Evolutionary conservation across 2,888 invertebrate species (phyloP), one percentile per base, ranked within the genome.

Genomic region (Parnassius mnemosyne): DNA sequence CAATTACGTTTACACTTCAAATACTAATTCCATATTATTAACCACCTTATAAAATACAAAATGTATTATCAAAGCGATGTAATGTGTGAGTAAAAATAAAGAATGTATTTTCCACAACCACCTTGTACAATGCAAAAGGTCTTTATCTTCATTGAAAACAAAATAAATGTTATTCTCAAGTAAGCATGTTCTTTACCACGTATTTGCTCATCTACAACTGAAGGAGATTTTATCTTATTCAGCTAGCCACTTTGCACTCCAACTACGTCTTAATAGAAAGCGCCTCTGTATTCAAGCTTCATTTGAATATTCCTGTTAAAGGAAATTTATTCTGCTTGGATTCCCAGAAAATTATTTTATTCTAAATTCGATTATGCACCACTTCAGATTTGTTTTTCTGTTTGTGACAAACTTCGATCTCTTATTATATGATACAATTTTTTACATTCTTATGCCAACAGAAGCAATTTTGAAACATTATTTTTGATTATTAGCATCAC

Each of bases 191-290:
- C 47, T 56, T 53, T 49, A 57, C 57, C 41, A 25, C 50, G 63
- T 63, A 63, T 63, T 63, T 63, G 53, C 58, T 34, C 54, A 51
- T n/a, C 50, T 44, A 44, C 54, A 53, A 57, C 57, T 47, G 62
- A 58, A 53, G 57, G 43, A 62, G 63, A 63, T 63, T 63, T 59
- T 63, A 63, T 63, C 59, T 59, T 56, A 59, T 63, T 63, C 59
- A 59, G 51, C 54, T 46, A 56, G 63, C 63, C 63, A 63, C 63
- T 63, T 63, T 59, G 63, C 63, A 63, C 63, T 59, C 55, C 59
- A 52, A 59, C 63, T 63, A 57, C 59, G 52, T 63, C 63, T 63
- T 63, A 63, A 59, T 63, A 63, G 59, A 63, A 63, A 63, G 63
- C 56, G 56, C 55, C 63, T 59, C 59, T 59, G 59, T 63, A 59